A percentile compares a stretch with the other conserved stretches of the same genome.
Evolutionary conservation across 2,113 vertebrate genomes (phyloP).

Genomic region (Callorhinus ursinus): DNA sequence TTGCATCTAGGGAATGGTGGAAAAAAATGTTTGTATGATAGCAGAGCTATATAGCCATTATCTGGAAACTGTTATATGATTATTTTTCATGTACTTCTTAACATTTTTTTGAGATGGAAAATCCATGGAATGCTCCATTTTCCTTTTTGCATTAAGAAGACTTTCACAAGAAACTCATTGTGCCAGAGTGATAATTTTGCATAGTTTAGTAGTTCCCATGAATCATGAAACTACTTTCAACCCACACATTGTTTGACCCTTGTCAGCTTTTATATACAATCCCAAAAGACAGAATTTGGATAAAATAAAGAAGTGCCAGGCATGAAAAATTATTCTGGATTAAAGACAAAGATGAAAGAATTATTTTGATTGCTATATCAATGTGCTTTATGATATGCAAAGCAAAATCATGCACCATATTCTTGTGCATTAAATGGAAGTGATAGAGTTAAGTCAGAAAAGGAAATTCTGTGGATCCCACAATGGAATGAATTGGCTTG

Average conservation of each 20-base stretch:
- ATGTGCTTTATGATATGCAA: neutral
- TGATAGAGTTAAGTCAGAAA: neutral
- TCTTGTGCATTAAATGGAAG: neutral
- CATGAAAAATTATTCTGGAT: slow-evolving; percentile 13
- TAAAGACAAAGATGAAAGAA: slow-evolving; percentile 31
- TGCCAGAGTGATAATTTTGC: slow-evolving; percentile 67
- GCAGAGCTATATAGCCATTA: slow-evolving; percentile 36
- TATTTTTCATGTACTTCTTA: slow-evolving; percentile 62
- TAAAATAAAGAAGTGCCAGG: slow-evolving; percentile 35
- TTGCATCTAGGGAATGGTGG: slow-evolving; percentile 14
- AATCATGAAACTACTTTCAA: slow-evolving; percentile 66
- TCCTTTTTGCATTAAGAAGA: slow-evolving; percentile 62
- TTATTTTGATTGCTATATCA: slow-evolving; percentile 39
- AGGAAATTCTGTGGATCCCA: neutral
- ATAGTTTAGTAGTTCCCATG: slow-evolving; percentile 64
- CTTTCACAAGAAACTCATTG: slow-evolving; percentile 75
- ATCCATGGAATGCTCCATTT: slow-evolving; percentile 65
- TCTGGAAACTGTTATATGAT: slow-evolving; percentile 47
- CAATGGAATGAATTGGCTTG: neutral
- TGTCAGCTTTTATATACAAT: slow-evolving; percentile 51
- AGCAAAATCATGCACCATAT: neutral
- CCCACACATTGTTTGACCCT: slow-evolving; percentile 61
- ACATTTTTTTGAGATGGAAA: slow-evolving; percentile 73
- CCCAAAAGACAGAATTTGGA: slow-evolving; percentile 35
- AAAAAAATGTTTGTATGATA: slow-evolving; percentile 55